Evolutionary conservation across 2,888 invertebrate species (phyloP).

Genomic region (Andrena flavipes): DNA sequence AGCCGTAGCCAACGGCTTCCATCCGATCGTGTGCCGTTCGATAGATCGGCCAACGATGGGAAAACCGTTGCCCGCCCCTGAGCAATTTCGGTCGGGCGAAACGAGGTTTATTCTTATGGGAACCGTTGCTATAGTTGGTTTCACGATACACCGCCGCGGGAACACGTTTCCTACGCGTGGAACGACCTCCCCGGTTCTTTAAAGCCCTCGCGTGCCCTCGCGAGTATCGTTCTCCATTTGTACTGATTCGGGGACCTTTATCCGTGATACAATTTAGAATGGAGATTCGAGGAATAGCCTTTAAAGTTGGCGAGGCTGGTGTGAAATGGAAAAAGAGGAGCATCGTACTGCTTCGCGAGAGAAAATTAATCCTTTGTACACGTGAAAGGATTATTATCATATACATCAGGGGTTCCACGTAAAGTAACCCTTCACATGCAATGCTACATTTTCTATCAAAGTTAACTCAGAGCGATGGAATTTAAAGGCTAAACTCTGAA

Average conservation of each 20-base stretch:
- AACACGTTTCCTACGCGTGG: conserved; percentile 1
- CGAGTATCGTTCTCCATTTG: not conserved
- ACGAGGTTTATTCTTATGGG: conserved; percentile 8
- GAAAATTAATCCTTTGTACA: not conserved
- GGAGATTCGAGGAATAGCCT: not conserved
- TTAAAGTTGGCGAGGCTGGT: not conserved
- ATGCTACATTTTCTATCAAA: no score
- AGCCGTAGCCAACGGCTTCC: not conserved
- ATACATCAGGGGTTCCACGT: no score
- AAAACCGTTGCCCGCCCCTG: not conserved
- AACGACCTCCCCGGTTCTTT: conserved; percentile 15
- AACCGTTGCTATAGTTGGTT: not conserved
- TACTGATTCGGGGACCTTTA: not conserved
- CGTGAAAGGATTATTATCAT: no score
- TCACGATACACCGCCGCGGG: not conserved
- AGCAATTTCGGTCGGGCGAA: not conserved
- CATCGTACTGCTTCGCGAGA: not conserved
- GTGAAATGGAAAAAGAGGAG: not conserved
- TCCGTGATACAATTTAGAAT: not conserved
- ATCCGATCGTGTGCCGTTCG: not conserved
- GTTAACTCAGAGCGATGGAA: no score
- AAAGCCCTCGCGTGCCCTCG: not conserved
- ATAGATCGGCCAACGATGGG: not conserved
- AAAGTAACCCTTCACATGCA: no score
- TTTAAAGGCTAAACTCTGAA: no score